phyloP scores from a whole-genome alignment of 2,888 invertebrate species.

The Calameuta pallipes region DNA sequence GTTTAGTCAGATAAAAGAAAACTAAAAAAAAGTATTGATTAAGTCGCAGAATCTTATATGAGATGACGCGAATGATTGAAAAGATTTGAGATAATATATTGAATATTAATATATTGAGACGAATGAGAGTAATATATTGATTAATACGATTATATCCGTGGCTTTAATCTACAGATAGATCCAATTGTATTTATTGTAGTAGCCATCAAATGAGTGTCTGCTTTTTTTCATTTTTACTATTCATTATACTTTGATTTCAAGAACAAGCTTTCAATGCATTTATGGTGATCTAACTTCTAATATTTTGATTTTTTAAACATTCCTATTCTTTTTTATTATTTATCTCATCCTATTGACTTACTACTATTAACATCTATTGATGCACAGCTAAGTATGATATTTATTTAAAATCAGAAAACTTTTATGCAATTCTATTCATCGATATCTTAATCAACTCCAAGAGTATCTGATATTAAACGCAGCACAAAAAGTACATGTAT shows the following conservation, averaged over 20 bases:
- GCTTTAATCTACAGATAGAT: not conserved
- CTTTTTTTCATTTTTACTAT: not conserved
- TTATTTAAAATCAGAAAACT: not conserved
- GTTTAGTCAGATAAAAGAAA: not conserved
- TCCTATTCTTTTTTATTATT: not conserved
- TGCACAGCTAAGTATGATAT: not conserved
- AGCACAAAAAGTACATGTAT: not conserved
- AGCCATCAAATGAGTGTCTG: not conserved
- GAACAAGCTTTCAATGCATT: not conserved
- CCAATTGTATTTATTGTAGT: not conserved
- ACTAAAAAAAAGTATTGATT: not conserved
- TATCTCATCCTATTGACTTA: not conserved
- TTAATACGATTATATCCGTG: constrained; percentile 28
- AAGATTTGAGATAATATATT: constrained; percentile 38
- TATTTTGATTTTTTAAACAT: not conserved
- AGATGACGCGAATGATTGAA: constrained; percentile 1
- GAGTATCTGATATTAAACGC: not conserved
- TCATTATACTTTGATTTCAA: not conserved
- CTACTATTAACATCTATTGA: not conserved
- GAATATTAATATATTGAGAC: constrained; percentile 45
- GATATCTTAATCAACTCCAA: not conserved
- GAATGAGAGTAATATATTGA: constrained; percentile 32
- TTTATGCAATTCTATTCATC: not conserved
- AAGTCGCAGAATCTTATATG: not conserved
- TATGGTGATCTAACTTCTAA: not conserved